phyloP scores from a whole-genome alignment of 2,888 invertebrate genomes.

The Blastobasis lacticolella region DNA sequence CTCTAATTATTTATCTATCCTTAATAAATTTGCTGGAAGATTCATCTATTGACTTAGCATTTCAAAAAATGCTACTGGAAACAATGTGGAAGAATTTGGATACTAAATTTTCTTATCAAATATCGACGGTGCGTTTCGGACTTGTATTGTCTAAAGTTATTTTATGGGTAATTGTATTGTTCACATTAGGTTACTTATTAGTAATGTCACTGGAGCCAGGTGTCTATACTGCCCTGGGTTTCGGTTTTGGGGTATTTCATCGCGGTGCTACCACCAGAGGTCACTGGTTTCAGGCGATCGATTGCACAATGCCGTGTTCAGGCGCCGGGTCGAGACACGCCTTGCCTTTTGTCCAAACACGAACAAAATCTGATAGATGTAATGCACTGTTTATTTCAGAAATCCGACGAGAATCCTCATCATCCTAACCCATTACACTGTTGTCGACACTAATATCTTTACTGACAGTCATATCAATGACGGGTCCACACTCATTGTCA shows the following conservation, averaged over 20 bases:
- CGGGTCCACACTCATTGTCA: slow-evolving; percentile 9
- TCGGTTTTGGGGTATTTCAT: slow-evolving; percentile 17
- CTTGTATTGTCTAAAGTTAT: too few species aligned
- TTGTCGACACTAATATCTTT: slow-evolving; percentile 4
- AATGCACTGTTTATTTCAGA: slow-evolving; percentile 15
- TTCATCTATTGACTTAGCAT: background rate
- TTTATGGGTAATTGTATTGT: background rate
- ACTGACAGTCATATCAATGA: slow-evolving; percentile 13
- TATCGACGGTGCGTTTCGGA: too few species aligned
- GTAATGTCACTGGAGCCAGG: too few species aligned
- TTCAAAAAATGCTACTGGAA: background rate
- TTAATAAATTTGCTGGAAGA: background rate
- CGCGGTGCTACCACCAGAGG: slow-evolving; percentile 36
- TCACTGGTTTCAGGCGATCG: slow-evolving; percentile 46
- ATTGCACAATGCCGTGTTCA: slow-evolving; percentile 25
- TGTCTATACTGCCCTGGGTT: slow-evolving; percentile 24
- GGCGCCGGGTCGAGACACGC: background rate
- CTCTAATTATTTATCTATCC: too few species aligned
- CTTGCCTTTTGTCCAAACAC: slow-evolving; percentile 12
- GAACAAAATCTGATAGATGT: background rate
- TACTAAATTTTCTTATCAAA: background rate
- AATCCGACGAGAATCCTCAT: slow-evolving; percentile 21
- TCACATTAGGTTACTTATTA: slow-evolving; percentile 2
- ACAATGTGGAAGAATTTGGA: slow-evolving; percentile 5
- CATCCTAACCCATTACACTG: slow-evolving; percentile 10